A percentile compares a stretch with the other conserved stretches of the same genome.
phyloP scores from a whole-genome alignment of 2,888 invertebrate species.

The Lasius platythorax region DNA sequence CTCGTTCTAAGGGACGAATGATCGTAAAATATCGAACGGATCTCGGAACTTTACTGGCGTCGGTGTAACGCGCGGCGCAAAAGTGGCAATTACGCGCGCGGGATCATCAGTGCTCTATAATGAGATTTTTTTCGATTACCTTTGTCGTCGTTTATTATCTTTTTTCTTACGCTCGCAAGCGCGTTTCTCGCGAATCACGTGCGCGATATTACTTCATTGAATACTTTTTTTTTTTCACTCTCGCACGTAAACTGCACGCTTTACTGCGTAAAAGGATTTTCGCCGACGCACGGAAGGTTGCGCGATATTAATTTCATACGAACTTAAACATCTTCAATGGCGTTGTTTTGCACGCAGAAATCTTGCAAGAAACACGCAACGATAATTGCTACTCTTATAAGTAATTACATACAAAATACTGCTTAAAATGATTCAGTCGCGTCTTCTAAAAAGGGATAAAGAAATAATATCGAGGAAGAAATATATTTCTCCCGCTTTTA shows the following conservation, averaged over 20 bases:
- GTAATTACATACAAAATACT: neutral
- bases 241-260: conserved; percentile 34
- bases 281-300: conserved; percentile 20
- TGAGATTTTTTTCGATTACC: conserved; percentile 39
- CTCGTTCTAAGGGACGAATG: neutral
- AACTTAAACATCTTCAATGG: neutral
- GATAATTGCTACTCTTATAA: conserved; percentile 21
- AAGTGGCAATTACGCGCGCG: conserved; percentile 34
- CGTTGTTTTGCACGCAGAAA: conserved; percentile 29
- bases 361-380: neutral
- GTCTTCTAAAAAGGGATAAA: neutral
- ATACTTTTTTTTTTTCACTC: conserved; percentile 25
- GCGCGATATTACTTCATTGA: conserved; percentile 47
- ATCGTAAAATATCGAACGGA: conserved; percentile 46
- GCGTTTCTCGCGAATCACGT: neutral
- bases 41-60: conserved; percentile 5
- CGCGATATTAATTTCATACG: conserved; percentile 46
- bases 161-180: neutral
- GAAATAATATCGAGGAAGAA: neutral
- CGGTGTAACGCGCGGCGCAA: conserved; percentile 31
- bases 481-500: neutral
- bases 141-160: neutral
- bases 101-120: conserved; percentile 33
- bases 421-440: conserved; percentile 10
- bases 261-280: conserved; percentile 8